Evolutionary conservation across 64 coral and sea anemone species (phyloP).

Genomic region (Montipora capricornis): DNA sequence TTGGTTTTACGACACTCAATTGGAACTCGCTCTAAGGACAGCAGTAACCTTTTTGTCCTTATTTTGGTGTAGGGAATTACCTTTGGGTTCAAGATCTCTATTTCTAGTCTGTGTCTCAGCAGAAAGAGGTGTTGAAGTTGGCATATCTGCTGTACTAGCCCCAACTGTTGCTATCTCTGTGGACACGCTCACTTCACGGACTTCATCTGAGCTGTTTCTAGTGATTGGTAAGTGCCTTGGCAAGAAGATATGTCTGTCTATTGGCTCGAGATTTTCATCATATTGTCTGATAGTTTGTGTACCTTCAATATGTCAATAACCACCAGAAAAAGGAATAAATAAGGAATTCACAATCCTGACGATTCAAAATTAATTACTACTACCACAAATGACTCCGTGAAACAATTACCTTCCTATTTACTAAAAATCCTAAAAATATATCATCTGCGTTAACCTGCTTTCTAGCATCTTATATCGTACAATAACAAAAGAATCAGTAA

Average conservation of each 20-base stretch:
- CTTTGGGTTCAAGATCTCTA: constrained; percentile 89
- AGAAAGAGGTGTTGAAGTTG: constrained; percentile 58
- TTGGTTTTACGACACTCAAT: too few species aligned
- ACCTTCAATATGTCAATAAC: constrained; percentile 32
- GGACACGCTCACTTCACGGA: constrained; percentile 51
- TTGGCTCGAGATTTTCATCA: constrained; percentile 58
- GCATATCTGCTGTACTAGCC: constrained; percentile 64
- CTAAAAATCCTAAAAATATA: too few species aligned
- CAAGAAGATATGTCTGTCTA: constrained; percentile 61
- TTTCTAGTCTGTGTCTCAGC: constrained; percentile 92
- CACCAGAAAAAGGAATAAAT: neutral
- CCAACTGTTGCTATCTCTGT: constrained; percentile 73
- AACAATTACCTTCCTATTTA: too few species aligned
- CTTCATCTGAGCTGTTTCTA: constrained; percentile 5
- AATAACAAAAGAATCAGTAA: too few species aligned
- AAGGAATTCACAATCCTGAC: too few species aligned
- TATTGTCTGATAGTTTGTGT: constrained; percentile 81
- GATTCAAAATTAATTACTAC: too few species aligned
- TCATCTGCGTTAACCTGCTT: too few species aligned
- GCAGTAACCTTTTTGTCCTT: too few species aligned
- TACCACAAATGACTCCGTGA: too few species aligned
- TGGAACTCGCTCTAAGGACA: too few species aligned
- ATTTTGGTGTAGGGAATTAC: constrained; percentile 1
- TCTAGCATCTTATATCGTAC: too few species aligned
- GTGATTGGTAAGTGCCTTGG: constrained; percentile 21